Base-by-base conservation (phyloP, 2,888 invertebrate genomes). In the Drosophila glabriapex region DNA sequence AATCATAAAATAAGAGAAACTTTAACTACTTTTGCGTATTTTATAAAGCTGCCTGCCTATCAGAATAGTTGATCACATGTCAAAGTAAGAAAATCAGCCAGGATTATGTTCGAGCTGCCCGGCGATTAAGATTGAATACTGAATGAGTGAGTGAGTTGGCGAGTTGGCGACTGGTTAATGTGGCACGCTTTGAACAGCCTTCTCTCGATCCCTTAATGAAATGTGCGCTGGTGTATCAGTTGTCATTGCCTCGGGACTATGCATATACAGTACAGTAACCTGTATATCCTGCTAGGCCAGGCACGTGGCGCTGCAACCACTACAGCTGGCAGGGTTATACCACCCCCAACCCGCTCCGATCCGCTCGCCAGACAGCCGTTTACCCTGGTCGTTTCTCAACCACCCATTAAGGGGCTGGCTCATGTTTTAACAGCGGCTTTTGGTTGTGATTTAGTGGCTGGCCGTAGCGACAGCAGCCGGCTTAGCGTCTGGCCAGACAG, bases 351-450 rank as follows among this genome's bases (percentile, higher is more conserved):
- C 53, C 14, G 35, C 35, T 22, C n/a, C 25, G 3, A n/a, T 3
- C 19, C 0, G 28, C 28, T n/a, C 25, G 22, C 46, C 46, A 7
- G 6, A 1, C 54, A 16, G n/a, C 12, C 25, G 9, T 16, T 46
- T 46, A 25, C 46, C 16, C 19, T 37, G 28, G 25, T 55, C 54
- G 49, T 55, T 22, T 66, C 62, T 62, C 69, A 78, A 80, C 82
- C 88, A 78, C 71, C 85, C 78, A 78, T 83, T 78, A 73, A 62
- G 60, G 62, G 76, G 69, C 73, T 72, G 76, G 78, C 73, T 85
- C 90, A 83, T 89, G 89, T 88, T 91, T 85, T 88, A 87, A 89
- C 91, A 89, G 80, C 89, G 87, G 89, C 91, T 91, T 91, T 90
- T 78, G 85, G 89, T 87, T 90, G 90, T 90, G 89, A 90, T 90